Evolutionary conservation across 1,140 invertebrate genomes (phyloP), one percentile per base, ranked within the genome.

Genomic region (Planococcus citri): DNA sequence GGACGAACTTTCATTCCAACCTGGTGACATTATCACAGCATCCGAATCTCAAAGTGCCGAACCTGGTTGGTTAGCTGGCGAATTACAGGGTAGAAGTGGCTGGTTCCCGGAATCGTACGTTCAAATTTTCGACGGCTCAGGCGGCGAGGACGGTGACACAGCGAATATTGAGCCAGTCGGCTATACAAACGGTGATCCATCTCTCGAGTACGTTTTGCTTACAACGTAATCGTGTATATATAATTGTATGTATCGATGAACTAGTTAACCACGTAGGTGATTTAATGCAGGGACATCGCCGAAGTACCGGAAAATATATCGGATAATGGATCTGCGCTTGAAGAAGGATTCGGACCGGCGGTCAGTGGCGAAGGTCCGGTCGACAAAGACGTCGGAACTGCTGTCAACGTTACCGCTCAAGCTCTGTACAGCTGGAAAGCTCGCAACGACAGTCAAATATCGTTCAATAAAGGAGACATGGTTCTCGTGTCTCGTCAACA

Each of bases 31-130:
- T 76, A 92, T 99, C 73, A 82, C 88, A 78, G 92, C 90, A 80
- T 88, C 92, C 27, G 79, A 87, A 27, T 87, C 89, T 70, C 90
- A 95, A 79, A 88, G 87, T 75, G 89, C 90, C 0, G 95, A 98
- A 77, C 94, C 94, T 10, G 96, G 95, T n/a, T 99, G 97, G 97
- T 82, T 94, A 73, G 91, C 92, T 73, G 97, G 97, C 3, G 90
- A 94, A 76, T 85, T 94, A 27, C 83, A 90, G 75, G 91, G 90
- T 22, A 85, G 89, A 72, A 88, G 87, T 6, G 95, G 96, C n/a
- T 98, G 95, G 93, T 98, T 98, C 80, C 96, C 97, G 2, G 92
- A 97, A 79, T 92, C 92, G 4, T 98, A 98, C 78, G 94, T 95
- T 14, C 92, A 97, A 76, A 85, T 86, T 27, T 78, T 94, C n/a